A percentile compares a stretch with the other conserved stretches of the same genome.
Evolutionary conservation across 92 coral and sea anemone species (phyloP).

Genomic region (Siderastrea siderea): DNA sequence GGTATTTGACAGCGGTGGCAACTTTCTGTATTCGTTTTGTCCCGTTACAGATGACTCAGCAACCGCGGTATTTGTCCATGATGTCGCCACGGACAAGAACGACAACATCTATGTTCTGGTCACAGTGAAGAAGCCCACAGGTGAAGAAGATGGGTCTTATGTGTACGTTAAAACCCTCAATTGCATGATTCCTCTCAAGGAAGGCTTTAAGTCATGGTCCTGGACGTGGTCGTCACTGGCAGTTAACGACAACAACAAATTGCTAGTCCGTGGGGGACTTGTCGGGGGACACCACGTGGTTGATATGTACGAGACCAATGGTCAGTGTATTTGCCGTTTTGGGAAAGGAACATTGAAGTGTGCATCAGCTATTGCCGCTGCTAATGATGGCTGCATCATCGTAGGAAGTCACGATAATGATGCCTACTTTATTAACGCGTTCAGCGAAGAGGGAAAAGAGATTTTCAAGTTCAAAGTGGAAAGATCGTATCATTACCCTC

Average conservation of each 20-base stretch:
- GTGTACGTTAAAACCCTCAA: not conserved
- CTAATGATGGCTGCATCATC: slow-evolving; percentile 30
- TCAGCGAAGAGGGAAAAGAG: slow-evolving; percentile 48
- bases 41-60: not conserved
- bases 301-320: slow-evolving; percentile 33
- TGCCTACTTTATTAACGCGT: slow-evolving; percentile 11
- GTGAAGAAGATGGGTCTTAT: not conserved
- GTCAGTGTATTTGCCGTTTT: slow-evolving; percentile 33
- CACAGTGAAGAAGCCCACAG: not conserved
- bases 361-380: slow-evolving; percentile 15
- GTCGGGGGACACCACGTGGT: slow-evolving; percentile 4
- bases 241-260: not conserved
- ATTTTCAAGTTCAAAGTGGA: slow-evolving; percentile 27
- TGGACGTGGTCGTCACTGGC: slow-evolving; percentile 1
- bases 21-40: slow-evolving; percentile 37
- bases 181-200: not conserved
- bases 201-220: slow-evolving; percentile 2
- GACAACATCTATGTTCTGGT: slow-evolving; percentile 42
- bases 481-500: not conserved
- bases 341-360: slow-evolving; percentile 6
- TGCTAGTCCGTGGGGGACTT: slow-evolving; percentile 24
- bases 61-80: not conserved
- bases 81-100: slow-evolving; percentile 44
- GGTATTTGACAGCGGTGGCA: slow-evolving; percentile 54
- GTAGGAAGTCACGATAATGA: not conserved